Evolutionary conservation across 2,113 vertebrate genomes (phyloP), one percentile per base, ranked within the genome.

Genomic region (Mesocricetus auratus): DNA sequence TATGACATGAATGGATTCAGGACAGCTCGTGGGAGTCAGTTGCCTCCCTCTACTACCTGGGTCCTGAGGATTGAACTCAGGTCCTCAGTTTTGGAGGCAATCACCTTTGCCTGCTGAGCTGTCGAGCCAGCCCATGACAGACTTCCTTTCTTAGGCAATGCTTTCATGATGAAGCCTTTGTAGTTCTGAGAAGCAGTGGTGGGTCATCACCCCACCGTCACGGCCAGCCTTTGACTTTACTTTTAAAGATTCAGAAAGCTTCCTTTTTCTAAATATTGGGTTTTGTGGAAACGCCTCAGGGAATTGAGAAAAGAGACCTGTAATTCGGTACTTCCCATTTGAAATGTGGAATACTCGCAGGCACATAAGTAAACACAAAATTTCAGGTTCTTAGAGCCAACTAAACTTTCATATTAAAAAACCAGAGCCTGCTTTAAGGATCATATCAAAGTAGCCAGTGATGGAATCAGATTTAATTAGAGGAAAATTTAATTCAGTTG

Each of bases 131-230:
- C 13, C 58, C n/a, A 31, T 29, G 81, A 42, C 22, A 64, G 39
- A 31, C 58, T 82, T 42, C 21, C 33, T 79, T n/a, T 42, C 66
- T 45, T 47, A 90, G 68, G 39, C 17, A 73, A 7, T 31, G 66
- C 78, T 71, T 96, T 81, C 81, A 66, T 90, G 81, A 53, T 36
- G 29, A 92, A 94, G 90, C 53, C 62, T 93, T 42, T 77, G 45
- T 89, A 11, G 42, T 68, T 88, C 53, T 24, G 7, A 45, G 10
- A 45, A 64, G 24, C 31, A 22, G 7, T 39, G 17, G 16, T 39
- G 17, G 6, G 15, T 86, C 24, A 50, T 64, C 39, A 86, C 31
- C 45, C 26, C 7, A 31, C 39, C 75, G 26, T 66, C 53, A 56
- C 45, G 0, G n/a, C 64, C 7, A 60, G 8, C 4, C 26, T 68